phyloP scores from a whole-genome alignment of 2,113 vertebrate genomes.

The Chinchilla lanigera region DNA sequence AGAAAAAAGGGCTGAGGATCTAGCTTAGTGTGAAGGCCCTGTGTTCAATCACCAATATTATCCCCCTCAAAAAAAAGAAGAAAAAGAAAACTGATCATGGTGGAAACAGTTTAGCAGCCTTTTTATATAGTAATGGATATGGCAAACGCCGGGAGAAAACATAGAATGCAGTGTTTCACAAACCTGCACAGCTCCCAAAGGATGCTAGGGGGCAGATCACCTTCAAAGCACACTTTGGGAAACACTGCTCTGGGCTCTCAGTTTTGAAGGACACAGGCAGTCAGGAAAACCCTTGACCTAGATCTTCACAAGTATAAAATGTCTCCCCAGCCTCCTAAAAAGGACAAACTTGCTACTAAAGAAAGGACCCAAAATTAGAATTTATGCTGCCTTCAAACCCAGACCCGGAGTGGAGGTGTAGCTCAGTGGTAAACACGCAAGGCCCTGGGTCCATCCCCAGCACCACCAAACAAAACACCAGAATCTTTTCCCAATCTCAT shows the following conservation, averaged over 20 bases:
- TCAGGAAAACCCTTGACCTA: conserved; percentile 62
- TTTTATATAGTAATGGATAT: conserved; percentile 29
- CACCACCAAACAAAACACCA: neutral
- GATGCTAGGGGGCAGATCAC: neutral
- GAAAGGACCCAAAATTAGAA: conserved; percentile 59
- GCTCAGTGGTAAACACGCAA: neutral
- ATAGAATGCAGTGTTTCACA: neutral
- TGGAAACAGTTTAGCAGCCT: neutral
- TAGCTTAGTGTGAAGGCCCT: neutral
- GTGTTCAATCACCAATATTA: neutral
- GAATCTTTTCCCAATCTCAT: neutral
- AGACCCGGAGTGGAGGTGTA: neutral
- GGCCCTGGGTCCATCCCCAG: neutral
- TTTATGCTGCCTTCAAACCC: conserved; percentile 55
- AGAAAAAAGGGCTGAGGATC: neutral
- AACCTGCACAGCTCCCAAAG: neutral
- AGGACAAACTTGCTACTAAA: conserved; percentile 55
- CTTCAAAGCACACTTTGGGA: conserved; percentile 45
- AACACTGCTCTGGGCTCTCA: conserved; percentile 44
- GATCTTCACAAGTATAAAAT: conserved; percentile 62
- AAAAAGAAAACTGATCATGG: neutral
- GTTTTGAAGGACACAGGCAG: conserved; percentile 41
- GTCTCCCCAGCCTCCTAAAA: conserved; percentile 57
- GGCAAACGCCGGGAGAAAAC: neutral
- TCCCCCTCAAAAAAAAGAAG: neutral